Conservation (phyloP, 2,113 vertebrate genomes). For the Myotis lucifugus region DNA sequence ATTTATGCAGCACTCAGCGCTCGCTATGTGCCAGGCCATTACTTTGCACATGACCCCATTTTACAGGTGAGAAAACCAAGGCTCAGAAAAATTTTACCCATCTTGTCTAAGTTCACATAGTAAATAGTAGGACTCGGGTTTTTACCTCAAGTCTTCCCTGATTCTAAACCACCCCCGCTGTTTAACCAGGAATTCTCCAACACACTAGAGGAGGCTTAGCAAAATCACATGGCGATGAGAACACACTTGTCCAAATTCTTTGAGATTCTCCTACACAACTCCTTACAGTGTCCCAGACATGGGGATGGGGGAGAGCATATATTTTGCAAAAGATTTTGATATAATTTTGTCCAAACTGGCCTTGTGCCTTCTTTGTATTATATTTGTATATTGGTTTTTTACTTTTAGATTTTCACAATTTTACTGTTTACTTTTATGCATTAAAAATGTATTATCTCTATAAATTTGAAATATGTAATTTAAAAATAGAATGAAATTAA, state of each 20-base stretch:
- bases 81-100: neutral
- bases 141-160: neutral
- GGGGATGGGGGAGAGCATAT: neutral
- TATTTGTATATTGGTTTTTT: neutral
- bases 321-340: neutral
- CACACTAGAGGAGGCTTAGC: neutral
- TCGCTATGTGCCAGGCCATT: neutral
- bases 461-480: neutral
- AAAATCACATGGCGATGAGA: neutral
- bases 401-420: neutral
- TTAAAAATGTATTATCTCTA: neutral
- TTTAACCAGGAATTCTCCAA: neutral
- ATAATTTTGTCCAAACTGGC: neutral
- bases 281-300: neutral
- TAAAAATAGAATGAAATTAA: constrained; percentile 30
- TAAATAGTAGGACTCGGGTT: neutral
- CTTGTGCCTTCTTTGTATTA: neutral
- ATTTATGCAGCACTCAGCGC: neutral
- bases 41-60: neutral
- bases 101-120: neutral
- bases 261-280: neutral
- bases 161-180: neutral
- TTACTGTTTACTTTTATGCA: neutral
- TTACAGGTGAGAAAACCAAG: neutral
- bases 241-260: neutral